Percentiles rank a stretch among this genome's conserved stretches.
phyloP scores from a whole-genome alignment of 2,888 invertebrate species.

The Noctua comes region DNA sequence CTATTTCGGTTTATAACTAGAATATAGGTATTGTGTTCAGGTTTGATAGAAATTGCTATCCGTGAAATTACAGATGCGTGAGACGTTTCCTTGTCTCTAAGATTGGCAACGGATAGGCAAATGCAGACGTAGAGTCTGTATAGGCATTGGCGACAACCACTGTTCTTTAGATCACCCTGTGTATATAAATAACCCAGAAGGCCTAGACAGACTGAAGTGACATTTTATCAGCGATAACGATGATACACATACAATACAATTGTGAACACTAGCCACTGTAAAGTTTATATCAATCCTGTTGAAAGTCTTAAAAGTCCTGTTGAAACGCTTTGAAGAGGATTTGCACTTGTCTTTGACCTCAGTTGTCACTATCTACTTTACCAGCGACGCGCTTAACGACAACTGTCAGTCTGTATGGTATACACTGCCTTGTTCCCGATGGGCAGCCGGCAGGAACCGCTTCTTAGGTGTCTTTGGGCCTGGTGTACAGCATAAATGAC shows the following conservation, averaged over 20 bases:
- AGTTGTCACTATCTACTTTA: background rate
- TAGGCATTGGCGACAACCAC: background rate
- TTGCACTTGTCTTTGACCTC: background rate
- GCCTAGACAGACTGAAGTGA: too few species aligned
- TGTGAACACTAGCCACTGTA: background rate
- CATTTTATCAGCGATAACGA: background rate
- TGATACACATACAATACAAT: background rate
- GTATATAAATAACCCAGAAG: background rate
- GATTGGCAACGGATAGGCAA: background rate
- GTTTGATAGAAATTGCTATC: constrained; percentile 24
- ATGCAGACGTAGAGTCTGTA: background rate
- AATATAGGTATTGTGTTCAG: background rate
- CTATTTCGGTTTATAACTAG: background rate
- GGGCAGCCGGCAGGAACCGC: too few species aligned
- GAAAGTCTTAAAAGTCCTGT: background rate
- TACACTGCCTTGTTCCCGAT: too few species aligned
- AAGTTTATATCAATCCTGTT: background rate
- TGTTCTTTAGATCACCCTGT: background rate
- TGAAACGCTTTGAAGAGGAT: background rate
- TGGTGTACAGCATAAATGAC: background rate
- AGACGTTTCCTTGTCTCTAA: background rate
- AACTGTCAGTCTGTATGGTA: background rate
- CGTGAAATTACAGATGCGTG: too few species aligned
- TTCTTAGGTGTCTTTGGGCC: too few species aligned
- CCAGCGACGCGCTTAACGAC: background rate